These are phyloP conservation scores for Dinomys branickii DNA, from an alignment of 2,113 vertebrate genomes.

Conservation along the genomic window DNA sequence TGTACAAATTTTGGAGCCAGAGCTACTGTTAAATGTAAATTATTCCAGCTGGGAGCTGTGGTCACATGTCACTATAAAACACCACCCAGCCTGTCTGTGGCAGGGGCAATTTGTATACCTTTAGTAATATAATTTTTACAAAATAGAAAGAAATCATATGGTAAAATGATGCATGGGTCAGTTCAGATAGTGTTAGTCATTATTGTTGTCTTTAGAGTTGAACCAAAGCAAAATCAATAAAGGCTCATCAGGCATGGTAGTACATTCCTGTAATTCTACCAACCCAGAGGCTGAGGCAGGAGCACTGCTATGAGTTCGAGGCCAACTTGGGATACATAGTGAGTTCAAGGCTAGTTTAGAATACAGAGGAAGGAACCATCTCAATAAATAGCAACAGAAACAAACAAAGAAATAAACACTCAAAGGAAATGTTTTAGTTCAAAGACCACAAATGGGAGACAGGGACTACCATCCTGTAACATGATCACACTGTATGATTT, in stretches of 20 bases:
- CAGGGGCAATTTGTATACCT: background rate
- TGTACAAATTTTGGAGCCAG: background rate
- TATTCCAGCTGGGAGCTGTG: background rate
- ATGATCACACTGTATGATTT: background rate
- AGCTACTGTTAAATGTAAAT: constrained; percentile 16
- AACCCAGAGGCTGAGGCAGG: background rate
- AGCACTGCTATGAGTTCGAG: background rate
- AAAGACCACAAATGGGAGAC: background rate
- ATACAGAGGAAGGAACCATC: background rate
- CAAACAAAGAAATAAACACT: background rate
- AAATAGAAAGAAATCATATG: constrained; percentile 17
- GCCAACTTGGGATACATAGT: background rate
- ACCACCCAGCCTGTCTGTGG: background rate
- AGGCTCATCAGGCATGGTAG: background rate
- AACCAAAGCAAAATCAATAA: background rate
- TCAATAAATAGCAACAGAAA: background rate
- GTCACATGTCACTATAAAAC: constrained; percentile 46
- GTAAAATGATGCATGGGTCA: background rate
- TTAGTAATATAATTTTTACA: background rate
- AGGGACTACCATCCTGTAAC: background rate
- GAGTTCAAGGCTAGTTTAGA: background rate
- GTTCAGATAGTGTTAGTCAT: background rate
- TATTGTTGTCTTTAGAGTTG: background rate
- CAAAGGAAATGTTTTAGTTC: background rate
- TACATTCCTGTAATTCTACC: background rate